Base-by-base conservation (phyloP, 1,140 invertebrate species). In the Drosophila navojoa region DNA sequence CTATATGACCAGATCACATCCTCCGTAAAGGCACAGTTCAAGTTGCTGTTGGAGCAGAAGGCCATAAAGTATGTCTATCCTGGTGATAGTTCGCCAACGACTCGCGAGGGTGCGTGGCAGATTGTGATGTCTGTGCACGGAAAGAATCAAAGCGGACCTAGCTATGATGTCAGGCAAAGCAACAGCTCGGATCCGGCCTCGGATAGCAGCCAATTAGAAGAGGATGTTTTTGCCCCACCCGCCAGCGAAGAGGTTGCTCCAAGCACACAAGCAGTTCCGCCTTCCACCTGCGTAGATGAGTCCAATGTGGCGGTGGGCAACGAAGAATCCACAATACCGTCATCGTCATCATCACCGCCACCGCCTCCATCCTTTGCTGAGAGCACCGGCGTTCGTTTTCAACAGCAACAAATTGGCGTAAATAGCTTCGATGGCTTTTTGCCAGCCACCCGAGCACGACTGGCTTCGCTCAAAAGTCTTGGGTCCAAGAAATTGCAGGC, bases 401-500 rank as follows among this genome's bases (percentile, higher is more conserved):
- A 89, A 40, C 90, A 91, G 52, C 90, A 90, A 16, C 79, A 84
- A 32, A 38, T 91, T n/a, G 55, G 67, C 4, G 70, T 58, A 32
- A 82, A 73, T 55, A 81, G 76, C 54, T 69, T 64, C 5, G 86
- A 91, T 62, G 92, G 92, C 72, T 90, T 90, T 62, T 91, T 92
- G 67, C 92, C 93, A 45, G 91, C 93, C 19, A 92, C 93, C 4
- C 92, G 94, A 53, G 94, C 95, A 16, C 92, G 94, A 52, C 90
- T 95, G 2, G 93, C 94, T 73, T 94, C 94, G 62, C 92, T 95
- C 1, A 95, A 95, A 77, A 94, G 95, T 76, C 85, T 95, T 42
- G 95, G 95, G 4, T 94, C 95, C 0, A 95, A 95, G 71, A 96
- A 95, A 82, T 90, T 96, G 42, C 93, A 93, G 32, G 94, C 93